A percentile compares a stretch with the other conserved stretches of the same genome.
Evolutionary conservation across 2,797 vertebrate species (phyloP).

Genomic region (Peromyscus aztecus): DNA sequence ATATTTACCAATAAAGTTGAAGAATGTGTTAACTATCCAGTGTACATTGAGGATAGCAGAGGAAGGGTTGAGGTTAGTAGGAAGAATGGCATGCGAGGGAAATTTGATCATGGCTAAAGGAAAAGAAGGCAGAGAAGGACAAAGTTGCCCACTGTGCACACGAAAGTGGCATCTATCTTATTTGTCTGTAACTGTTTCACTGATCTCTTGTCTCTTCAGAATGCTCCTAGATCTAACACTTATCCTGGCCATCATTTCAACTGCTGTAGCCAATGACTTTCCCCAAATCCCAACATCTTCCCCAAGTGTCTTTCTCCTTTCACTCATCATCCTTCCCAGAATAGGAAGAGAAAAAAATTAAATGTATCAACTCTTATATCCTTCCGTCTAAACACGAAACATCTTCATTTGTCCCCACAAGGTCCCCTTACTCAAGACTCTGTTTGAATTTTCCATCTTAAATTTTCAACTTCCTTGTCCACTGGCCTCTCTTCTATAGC

Average conservation of each 20-base stretch:
- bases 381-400: background rate
- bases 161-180: background rate
- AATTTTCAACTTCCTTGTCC: background rate
- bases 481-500: background rate
- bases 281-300: background rate
- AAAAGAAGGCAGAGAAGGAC: background rate
- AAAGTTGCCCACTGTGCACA: background rate
- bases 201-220: conserved; percentile 19
- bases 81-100: background rate
- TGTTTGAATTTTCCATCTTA: background rate
- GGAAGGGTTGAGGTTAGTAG: background rate
- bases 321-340: background rate
- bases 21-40: background rate
- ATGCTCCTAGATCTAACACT: background rate
- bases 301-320: background rate
- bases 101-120: background rate
- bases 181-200: background rate
- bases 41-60: background rate
- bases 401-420: background rate
- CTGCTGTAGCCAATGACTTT: background rate
- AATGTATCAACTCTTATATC: background rate
- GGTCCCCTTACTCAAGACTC: background rate
- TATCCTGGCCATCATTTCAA: background rate
- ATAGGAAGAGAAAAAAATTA: background rate
- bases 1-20: conserved; percentile 21